Percentiles rank a stretch among this genome's conserved stretches.
Conservation (phyloP, 2,888 invertebrate genomes). For the Tiliacea aurago region DNA sequence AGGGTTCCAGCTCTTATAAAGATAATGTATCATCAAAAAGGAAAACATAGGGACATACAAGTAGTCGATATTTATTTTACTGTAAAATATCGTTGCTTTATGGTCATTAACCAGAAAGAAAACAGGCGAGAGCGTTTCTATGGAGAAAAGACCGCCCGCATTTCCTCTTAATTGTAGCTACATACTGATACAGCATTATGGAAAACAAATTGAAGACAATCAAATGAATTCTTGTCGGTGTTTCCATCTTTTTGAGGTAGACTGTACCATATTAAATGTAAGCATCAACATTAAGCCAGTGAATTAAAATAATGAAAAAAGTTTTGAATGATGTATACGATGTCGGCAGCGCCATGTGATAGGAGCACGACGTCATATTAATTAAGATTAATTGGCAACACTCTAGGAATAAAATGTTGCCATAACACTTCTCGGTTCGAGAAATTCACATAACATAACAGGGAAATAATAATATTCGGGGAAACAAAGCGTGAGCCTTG, state of each 20-base stretch:
- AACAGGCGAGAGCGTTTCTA: too few species aligned
- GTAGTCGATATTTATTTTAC: too few species aligned
- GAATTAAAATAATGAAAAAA: conserved; percentile 57
- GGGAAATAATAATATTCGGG: too few species aligned
- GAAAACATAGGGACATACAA: too few species aligned
- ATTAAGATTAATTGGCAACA: conserved; percentile 60
- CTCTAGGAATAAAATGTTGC: conserved; percentile 47
- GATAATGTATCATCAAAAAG: too few species aligned
- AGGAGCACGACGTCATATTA: conserved; percentile 32
- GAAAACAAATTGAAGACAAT: not conserved
- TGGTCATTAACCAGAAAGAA: too few species aligned
- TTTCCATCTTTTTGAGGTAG: not conserved
- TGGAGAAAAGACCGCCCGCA: too few species aligned
- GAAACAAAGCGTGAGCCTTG: too few species aligned
- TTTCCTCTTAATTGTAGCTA: too few species aligned
- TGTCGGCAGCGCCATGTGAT: conserved; percentile 47
- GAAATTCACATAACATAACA: not conserved
- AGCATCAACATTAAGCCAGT: conserved; percentile 13
- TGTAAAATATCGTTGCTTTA: too few species aligned
- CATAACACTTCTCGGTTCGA: conserved; percentile 18
- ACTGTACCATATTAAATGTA: conserved; percentile 6
- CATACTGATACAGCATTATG: not conserved
- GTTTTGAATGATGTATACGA: conserved; percentile 50
- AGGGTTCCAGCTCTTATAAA: too few species aligned
- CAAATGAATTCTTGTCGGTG: not conserved